Base-by-base conservation (phyloP, 1,140 invertebrate species). In the Neodiprion pinetum region DNA sequence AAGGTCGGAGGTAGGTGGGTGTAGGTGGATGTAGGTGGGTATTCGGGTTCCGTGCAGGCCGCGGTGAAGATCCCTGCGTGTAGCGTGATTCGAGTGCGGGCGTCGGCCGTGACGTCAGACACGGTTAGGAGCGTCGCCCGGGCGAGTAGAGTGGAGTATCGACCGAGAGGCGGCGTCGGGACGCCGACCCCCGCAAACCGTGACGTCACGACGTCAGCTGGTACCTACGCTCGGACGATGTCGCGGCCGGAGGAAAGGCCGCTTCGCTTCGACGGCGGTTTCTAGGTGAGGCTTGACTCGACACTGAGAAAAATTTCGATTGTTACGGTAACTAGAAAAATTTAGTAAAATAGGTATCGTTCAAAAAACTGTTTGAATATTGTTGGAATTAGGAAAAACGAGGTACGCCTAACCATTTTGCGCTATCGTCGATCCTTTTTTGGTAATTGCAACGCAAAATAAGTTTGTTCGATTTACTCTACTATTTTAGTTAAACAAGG, bases 141-240 rank as follows among this genome's bases (percentile, higher is more conserved):
- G 53, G 53, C 53, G 53, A 61, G 53, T 61, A 9, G 11, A 12
- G 53, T 61, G 53, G 53, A 61, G 53, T 61, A 61, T 61, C 53
- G 53, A 61, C 53, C 53, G 53, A 61, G 53, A 14, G 53, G 11
- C 53, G n/a, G 53, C 53, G 53, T 61, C 53, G 53, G 53, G 53
- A 61, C 53, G 53, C 53, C 53, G 53, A 61, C 53, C 53, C 53
- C 53, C 53, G 53, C 53, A 61, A 61, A 61, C 9, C 53, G 53
- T 61, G 53, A 61, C 53, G 53, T 61, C 53, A 61, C 53, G 11
- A 61, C n/a, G 53, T 61, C 53, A 61, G 53, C 53, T 61, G 53
- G 53, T 61, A 61, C n/a, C 10, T 53, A 61, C 53, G 53, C 17
- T 21, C 4, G 28, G 28, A 40, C 9, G 53, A 14, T 61, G n/a